These are phyloP conservation scores for Gymnosoma rotundatum DNA, from an alignment of 2,888 invertebrate genomes.

Conservation along the genomic window DNA sequence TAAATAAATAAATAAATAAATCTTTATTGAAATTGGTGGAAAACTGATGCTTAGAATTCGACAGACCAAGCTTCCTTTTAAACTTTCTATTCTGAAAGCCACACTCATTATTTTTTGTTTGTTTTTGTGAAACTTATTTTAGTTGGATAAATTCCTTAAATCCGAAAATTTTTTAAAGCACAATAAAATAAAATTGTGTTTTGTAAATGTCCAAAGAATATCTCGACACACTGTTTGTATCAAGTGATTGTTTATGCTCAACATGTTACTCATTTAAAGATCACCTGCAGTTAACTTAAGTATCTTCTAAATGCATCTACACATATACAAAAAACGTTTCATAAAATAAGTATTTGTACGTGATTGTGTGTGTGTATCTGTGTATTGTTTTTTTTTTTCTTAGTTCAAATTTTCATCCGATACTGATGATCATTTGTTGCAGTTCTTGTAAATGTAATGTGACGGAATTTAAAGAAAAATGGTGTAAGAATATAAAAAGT, in stretches of 20 bases:
- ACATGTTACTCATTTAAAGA: slow-evolving; percentile 59
- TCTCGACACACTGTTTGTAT: slow-evolving; percentile 3
- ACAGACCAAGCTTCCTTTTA: no score
- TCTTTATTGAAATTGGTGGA: no score
- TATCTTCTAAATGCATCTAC: slow-evolving; percentile 48
- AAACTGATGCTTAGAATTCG: no score
- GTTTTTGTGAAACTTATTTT: no score
- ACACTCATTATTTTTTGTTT: no score
- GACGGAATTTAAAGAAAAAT: slow-evolving; percentile 46
- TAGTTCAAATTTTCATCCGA: background rate
- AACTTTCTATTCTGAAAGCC: no score
- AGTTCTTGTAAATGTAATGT: slow-evolving; percentile 48
- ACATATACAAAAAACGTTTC: slow-evolving; percentile 11
- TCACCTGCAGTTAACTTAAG: slow-evolving; percentile 65
- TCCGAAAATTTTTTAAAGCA: no score
- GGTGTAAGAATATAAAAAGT: background rate
- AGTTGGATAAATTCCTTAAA: background rate
- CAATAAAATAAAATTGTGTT: background rate
- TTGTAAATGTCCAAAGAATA: background rate
- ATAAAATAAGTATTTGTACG: background rate
- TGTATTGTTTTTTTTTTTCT: background rate
- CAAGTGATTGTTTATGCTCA: slow-evolving; percentile 42
- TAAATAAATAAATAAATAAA: no score
- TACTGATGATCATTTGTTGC: slow-evolving; percentile 50
- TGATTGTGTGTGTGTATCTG: background rate